Evolutionary conservation across 2,888 invertebrate genomes (phyloP).

Genomic region (Frankliniella intonsa): DNA sequence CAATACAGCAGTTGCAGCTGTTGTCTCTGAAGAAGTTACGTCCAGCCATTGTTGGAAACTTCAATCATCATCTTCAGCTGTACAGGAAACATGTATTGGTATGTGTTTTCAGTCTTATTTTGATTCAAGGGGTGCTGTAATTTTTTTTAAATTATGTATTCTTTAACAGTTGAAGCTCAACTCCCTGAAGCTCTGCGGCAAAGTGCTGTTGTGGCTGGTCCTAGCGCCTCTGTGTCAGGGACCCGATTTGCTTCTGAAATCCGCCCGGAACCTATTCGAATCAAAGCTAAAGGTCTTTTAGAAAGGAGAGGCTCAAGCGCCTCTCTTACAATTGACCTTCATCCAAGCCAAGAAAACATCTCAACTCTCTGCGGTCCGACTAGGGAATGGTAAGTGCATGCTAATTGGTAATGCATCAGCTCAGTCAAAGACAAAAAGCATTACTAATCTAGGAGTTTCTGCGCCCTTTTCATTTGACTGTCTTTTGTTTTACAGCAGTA

Average conservation of each 20-base stretch:
- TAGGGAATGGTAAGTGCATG: conserved; percentile 49
- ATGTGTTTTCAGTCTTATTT: background rate
- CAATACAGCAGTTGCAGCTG: conserved; percentile 33
- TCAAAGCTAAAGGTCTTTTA: conserved; percentile 63
- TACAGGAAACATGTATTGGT: conserved; percentile 3
- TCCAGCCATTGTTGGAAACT: conserved; percentile 27
- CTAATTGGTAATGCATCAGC: background rate
- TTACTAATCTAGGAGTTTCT: background rate
- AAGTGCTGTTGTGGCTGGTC: conserved; percentile 7
- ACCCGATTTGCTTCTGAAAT: conserved; percentile 29
- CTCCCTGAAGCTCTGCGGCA: background rate
- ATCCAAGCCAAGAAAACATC: conserved; percentile 42
- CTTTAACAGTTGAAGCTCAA: background rate
- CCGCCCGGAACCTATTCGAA: conserved; percentile 49
- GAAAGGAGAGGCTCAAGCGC: conserved; percentile 88
- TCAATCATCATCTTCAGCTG: conserved; percentile 28
- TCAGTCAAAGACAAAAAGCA: background rate
- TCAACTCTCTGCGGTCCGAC: conserved; percentile 51
- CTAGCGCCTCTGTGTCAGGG: background rate
- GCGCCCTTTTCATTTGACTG: background rate
- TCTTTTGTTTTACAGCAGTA: conserved; percentile 44
- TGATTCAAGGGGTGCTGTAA: no score
- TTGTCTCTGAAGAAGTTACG: conserved; percentile 32
- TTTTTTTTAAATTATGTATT: background rate
- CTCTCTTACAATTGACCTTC: conserved; percentile 77